Evolutionary conservation across 2,888 invertebrate species (phyloP), one percentile per base, ranked within the genome.

Genomic region (Smittia sp.): DNA sequence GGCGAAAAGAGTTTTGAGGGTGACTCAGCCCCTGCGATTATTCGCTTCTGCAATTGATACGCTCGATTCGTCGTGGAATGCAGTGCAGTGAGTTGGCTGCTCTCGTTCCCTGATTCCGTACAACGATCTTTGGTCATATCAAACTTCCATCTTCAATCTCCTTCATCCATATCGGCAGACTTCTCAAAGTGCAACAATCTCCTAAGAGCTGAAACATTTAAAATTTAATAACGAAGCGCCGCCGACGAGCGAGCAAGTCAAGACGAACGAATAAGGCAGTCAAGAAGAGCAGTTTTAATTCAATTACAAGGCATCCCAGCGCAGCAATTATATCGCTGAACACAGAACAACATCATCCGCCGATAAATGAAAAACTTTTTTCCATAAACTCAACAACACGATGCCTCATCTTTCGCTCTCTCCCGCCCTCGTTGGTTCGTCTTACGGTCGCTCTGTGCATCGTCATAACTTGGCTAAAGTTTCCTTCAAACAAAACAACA

Each of bases 371-470:
- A 46, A 46, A 46, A 46, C 46, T 46, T 46, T 46, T n/a, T 15
- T 46, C 46, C 46, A 46, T 46, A 46, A 46, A 46, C 46, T 46
- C 46, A 67, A 39, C 38, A 67, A 67, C 41, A 67, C 22, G 67
- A 67, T 65, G 25, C n/a, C 18, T 22, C 58, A 9, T 65, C 11
- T 22, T 15, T 39, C 11, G 24, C 9, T 39, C 24, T 15, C 24
- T 22, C n/a, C 22, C 32, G 3, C 32, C 32, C 32, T 32, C 32
- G 32, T 32, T 32, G 32, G 32, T 32, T 32, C 38, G 20, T 27
- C 65, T 15, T 32, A 25, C n/a, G 32, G 25, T 54, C 41, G 67
- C 67, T 69, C 58, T 58, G 27, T 69, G 69, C 69, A 69, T 54
- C 52, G 52, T 69, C 69, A 69, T 69, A 25, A 69, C 27, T 69